Evolutionary conservation across 1,140 invertebrate genomes (phyloP), one percentile per base, ranked within the genome.

Genomic region (Belonocnema kinseyi): DNA sequence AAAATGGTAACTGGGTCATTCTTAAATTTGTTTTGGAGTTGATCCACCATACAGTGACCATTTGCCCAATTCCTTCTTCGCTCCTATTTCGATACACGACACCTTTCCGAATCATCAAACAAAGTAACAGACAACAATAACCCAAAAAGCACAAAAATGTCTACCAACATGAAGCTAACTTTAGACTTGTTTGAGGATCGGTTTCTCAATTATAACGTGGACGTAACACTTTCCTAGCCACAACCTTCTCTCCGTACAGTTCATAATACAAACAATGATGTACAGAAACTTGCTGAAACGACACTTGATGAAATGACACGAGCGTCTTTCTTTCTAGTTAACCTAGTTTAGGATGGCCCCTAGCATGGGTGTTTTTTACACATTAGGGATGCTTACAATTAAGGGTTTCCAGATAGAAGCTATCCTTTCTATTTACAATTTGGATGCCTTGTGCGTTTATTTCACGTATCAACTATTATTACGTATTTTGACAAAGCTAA

Each of bases 51-150:
- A 54, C 14, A 46, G 61, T n/a, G 61, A 40, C 61, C 61, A 66
- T 46, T 66, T 33, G 33, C 61, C 61, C 61, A 66, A 66, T 66
- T 66, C 61, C 61, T 66, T 66, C 26, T 40, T 66, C 61, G 61
- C 61, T 66, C 61, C 46, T 66, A 26, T 66, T 66, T 66, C 26
- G 40, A 33, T 66, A 46, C 16, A 54, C 53, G 16, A 17, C 8
- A 54, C 26, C 11, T 16, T 16, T 66, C 40, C 61, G 33, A 66
- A 66, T 66, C 61, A 66, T 40, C 53, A 16, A 17, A 54, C 61
- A 66, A 66, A 66, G 61, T 66, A 66, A 66, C 21, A 66, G 21
- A 66, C 21, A 40, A 66, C 40, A 66, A 46, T 46, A 46, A 46
- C 40, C 4, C 40, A 46, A 46, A 11, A 46, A 46, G 40, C 40